Conservation (phyloP, 2,888 invertebrate genomes). For the Saturnia pavonia region DNA sequence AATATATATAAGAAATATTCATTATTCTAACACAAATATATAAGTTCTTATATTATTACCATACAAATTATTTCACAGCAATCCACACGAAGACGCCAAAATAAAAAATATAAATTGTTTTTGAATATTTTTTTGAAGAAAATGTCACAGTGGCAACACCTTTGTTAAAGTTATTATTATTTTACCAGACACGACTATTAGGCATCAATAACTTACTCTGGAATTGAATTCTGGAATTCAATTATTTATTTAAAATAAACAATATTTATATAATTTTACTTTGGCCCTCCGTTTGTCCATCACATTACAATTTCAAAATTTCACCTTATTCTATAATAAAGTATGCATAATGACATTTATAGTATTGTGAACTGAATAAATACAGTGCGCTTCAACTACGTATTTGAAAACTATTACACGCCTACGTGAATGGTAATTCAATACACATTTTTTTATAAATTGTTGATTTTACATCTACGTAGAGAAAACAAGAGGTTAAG, state of each 20-base stretch:
- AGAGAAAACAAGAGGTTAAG: background rate
- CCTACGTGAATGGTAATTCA: conserved; percentile 17
- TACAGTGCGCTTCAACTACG: conserved; percentile 7
- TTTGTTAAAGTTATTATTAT: too few relatives aligned
- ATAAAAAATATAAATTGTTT: too few relatives aligned
- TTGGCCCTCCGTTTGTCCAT: conserved; percentile 33
- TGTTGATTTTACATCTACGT: background rate
- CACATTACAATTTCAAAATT: conserved; percentile 32
- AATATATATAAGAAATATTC: conserved; percentile 69
- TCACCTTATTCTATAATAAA: conserved; percentile 32
- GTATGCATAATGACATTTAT: conserved; percentile 26
- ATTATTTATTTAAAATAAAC: background rate
- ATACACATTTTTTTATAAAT: background rate
- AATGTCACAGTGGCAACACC: too few relatives aligned
- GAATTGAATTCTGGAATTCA: background rate
- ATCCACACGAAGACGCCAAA: conserved; percentile 10
- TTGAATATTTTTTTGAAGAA: too few relatives aligned
- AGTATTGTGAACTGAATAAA: conserved; percentile 11
- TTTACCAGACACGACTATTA: too few relatives aligned
- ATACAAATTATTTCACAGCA: conserved; percentile 14
- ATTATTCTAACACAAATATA: conserved; percentile 29
- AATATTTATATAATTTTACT: conserved; percentile 22
- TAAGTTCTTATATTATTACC: conserved; percentile 17
- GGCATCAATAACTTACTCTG: too few relatives aligned
- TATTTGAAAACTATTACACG: conserved; percentile 8